Conservation (phyloP, 1,140 invertebrate species). For the Drosophila aff. region DNA sequence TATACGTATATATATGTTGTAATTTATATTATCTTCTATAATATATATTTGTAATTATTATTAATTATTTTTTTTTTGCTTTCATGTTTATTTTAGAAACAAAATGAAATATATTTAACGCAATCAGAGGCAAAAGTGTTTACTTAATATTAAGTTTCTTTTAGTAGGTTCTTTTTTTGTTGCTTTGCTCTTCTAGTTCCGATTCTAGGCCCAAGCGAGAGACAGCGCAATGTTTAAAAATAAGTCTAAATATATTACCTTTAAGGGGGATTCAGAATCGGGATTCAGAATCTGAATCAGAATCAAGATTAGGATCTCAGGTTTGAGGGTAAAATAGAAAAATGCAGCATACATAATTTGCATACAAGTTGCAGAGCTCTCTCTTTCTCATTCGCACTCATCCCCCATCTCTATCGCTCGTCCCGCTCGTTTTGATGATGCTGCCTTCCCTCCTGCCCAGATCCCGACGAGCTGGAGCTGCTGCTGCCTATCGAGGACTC, state of each 20-base stretch:
- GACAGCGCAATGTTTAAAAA: constrained; percentile 33
- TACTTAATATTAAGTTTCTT: constrained; percentile 15
- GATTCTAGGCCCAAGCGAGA: constrained; percentile 37
- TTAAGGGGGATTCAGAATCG: constrained; percentile 1
- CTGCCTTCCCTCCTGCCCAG: constrained; percentile 50
- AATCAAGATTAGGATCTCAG: not conserved
- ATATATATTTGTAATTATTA: not conserved
- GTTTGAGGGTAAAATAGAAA: constrained; percentile 20
- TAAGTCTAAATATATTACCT: constrained; percentile 25
- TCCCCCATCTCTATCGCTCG: constrained; percentile 21
- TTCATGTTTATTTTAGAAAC: constrained; percentile 78
- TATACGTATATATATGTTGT: not conserved
- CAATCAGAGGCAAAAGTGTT: constrained; percentile 58
- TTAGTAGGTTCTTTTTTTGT: constrained; percentile 20
- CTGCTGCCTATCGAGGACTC: constrained; percentile 78
- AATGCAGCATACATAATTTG: constrained; percentile 42
- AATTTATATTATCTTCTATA: not conserved
- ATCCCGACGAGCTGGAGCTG: constrained; percentile 66
- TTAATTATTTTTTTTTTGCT: constrained; percentile 33
- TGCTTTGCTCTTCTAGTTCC: constrained; percentile 9
- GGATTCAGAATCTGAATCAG: not conserved
- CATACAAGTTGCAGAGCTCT: not conserved
- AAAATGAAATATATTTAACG: constrained; percentile 73
- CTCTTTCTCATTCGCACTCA: constrained; percentile 11
- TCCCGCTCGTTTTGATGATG: constrained; percentile 38